These are phyloP conservation scores for Onchidella celtica DNA, from an alignment of 2,888 invertebrate species.

Conservation along the genomic window DNA sequence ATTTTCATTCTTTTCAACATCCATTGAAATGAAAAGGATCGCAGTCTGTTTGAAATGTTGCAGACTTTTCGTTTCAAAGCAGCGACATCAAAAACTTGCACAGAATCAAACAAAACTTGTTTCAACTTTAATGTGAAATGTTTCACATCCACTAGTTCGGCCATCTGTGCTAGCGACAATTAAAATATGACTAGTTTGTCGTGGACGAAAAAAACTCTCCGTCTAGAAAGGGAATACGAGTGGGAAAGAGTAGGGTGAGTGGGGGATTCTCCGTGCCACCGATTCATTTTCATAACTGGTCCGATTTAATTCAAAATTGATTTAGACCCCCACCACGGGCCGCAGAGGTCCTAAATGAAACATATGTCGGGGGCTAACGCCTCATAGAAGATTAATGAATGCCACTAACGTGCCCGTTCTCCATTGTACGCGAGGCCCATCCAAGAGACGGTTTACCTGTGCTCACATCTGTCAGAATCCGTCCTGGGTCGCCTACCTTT, in stretches of 20 bases:
- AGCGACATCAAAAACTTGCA: no score
- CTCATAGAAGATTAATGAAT: conserved; percentile 40
- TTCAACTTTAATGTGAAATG: no score
- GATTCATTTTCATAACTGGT: not conserved
- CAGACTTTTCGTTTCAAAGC: no score
- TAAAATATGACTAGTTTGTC: not conserved
- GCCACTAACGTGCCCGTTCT: not conserved
- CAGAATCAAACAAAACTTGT: no score
- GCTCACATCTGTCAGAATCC: conserved; percentile 31
- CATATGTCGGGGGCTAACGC: conserved; percentile 15
- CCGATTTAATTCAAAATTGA: not conserved
- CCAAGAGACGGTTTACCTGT: conserved; percentile 9
- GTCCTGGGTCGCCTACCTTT: conserved; percentile 7
- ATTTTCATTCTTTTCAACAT: no score
- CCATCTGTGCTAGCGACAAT: no score
- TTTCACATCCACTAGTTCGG: no score
- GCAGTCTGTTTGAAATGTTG: no score
- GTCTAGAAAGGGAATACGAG: no score
- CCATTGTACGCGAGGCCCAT: not conserved
- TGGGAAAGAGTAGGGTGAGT: no score
- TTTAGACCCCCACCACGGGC: not conserved
- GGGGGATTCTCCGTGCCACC: no score
- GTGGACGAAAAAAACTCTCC: not conserved
- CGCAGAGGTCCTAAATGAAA: not conserved
- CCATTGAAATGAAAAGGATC: no score